Evolutionary conservation across 2,113 vertebrate species (phyloP).

Genomic region (Dasyornis broadbenti): DNA sequence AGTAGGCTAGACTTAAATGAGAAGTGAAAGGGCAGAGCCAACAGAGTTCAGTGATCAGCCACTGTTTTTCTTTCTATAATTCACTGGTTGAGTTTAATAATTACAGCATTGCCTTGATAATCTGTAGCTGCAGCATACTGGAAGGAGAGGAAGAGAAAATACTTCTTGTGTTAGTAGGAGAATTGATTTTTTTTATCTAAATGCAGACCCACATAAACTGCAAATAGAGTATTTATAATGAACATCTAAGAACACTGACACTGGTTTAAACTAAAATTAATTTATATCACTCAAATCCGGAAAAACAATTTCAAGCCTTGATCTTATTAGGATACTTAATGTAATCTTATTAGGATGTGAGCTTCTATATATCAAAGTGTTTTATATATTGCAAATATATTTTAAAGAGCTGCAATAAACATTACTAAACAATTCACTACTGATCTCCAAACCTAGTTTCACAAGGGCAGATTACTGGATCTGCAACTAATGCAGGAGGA

Average conservation of each 20-base stretch:
- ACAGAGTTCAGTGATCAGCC: conserved; percentile 48
- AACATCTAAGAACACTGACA: conserved; percentile 46
- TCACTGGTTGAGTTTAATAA: conserved; percentile 40
- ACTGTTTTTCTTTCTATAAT: conserved; percentile 29
- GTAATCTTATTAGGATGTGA: conserved; percentile 62
- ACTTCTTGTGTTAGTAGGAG: background rate
- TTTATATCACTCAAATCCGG: conserved; percentile 63
- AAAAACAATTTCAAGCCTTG: conserved; percentile 66
- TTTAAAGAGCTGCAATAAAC: conserved; percentile 53
- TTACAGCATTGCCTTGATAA: conserved; percentile 29
- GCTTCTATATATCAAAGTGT: conserved; percentile 59
- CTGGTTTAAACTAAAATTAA: conserved; percentile 59
- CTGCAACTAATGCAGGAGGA: background rate
- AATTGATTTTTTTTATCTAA: background rate
- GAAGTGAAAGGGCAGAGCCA: conserved; percentile 50
- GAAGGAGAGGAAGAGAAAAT: background rate
- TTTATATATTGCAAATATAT: conserved; percentile 56
- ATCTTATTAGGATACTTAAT: conserved; percentile 65
- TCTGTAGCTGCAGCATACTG: background rate
- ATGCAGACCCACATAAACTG: conserved; percentile 20
- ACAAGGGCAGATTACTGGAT: conserved; percentile 9
- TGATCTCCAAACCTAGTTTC: conserved; percentile 32
- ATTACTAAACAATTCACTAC: conserved; percentile 38
- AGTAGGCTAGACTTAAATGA: conserved; percentile 40
- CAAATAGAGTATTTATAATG: background rate